Evolutionary conservation across 1,140 invertebrate species (phyloP), one percentile per base, ranked within the genome.

Genomic region (Scaptomyza hsui): DNA sequence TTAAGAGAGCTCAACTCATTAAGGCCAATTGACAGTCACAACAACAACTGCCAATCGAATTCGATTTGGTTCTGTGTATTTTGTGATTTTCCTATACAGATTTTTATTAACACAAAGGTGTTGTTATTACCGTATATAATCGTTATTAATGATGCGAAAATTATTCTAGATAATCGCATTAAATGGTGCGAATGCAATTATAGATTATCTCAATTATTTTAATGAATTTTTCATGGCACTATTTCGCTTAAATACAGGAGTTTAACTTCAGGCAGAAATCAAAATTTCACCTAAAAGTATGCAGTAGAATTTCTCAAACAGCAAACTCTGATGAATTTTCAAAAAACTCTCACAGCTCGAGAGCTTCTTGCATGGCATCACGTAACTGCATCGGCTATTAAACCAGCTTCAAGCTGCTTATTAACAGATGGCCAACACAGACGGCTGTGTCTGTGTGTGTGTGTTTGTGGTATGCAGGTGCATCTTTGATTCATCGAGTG

Each of bases 401-500:
- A 35, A 59, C n/a, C 63, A 35, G 37, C 12, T 35, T 16, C 55
- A 24, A 45, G 47, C 37, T 51, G 64, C 51, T 55, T 53, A 62
- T 69, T 69, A 69, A 55, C 48, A 29, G 18, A 7, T 64, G 9
- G 10, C 10, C 26, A 39, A 21, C n/a, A 35, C 12, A 35, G 10
- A 35, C 3, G 12, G 2, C 3, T 37, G 12, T 7, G 4, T 42
- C 3, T 32, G 5, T 5, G 5, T 10, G 37, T 26, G 12, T 7
- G 21, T 10, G 37, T 4, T 12, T 48, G 41, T 24, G 59, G 24
- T 24, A 55, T 69, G 67, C 32, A 37, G 49, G 18, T 45, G 35
- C 51, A 56, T 53, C 60, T 44, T 56, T 70, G 67, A 70, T 70
- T 70, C 60, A 64, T 56, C 35, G 35, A 39, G 55, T 44, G 51